Percentiles rank a stretch among this genome's conserved stretches.
phyloP scores from a whole-genome alignment of 2,797 vertebrate species.

The Heterohyrax brucei region DNA sequence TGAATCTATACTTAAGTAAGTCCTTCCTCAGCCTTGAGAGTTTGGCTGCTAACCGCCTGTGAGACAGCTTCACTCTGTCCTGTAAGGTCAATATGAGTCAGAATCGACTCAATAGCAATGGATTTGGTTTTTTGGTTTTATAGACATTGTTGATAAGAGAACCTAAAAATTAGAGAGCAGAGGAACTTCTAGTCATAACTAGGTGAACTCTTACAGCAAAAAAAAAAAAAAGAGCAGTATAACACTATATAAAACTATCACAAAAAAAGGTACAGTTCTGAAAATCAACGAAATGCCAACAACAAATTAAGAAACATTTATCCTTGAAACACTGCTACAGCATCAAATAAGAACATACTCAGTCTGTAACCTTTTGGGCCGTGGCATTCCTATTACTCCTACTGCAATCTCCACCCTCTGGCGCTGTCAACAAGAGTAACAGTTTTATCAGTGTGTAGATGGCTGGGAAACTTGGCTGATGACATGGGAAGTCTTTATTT shows the following conservation, averaged over 20 bases:
- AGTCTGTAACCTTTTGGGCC: background rate
- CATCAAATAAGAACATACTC: background rate
- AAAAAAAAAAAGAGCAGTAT: background rate
- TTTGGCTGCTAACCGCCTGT: no score
- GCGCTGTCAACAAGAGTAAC: background rate
- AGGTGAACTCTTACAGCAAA: background rate
- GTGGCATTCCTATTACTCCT: background rate
- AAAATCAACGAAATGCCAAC: background rate
- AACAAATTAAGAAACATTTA: background rate
- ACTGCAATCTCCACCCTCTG: background rate
- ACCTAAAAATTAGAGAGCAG: background rate
- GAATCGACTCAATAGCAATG: no score
- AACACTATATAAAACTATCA: background rate
- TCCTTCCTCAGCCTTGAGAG: background rate
- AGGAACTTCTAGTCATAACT: background rate
- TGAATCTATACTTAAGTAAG: constrained; percentile 54
- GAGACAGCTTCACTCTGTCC: no score
- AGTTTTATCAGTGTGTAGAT: background rate
- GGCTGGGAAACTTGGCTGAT: background rate
- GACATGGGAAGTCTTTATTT: background rate
- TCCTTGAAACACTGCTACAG: background rate
- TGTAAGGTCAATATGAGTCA: no score
- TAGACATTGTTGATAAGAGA: background rate
- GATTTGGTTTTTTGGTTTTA: background rate
- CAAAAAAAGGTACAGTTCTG: background rate